A percentile compares a stretch with the other conserved stretches of the same genome.
These are phyloP conservation scores for Hyaena hyaena DNA, from an alignment of 2,113 vertebrate genomes.

Conservation along the genomic window DNA sequence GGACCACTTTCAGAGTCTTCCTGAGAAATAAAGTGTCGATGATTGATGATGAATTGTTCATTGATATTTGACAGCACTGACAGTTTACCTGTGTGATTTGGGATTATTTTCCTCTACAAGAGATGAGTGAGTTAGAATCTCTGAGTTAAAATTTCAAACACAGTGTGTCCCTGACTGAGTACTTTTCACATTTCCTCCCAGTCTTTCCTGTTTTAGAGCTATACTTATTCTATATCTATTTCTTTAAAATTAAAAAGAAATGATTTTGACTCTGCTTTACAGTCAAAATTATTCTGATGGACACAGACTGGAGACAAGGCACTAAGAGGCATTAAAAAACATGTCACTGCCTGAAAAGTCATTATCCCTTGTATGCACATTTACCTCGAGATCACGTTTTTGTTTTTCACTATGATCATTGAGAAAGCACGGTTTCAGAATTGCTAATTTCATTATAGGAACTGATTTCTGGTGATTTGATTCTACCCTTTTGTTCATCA, in stretches of 20 bases:
- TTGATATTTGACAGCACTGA: constrained; percentile 70
- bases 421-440: background rate
- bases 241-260: constrained; percentile 41
- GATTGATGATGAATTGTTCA: constrained; percentile 70
- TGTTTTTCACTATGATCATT: background rate
- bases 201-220: constrained; percentile 8
- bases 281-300: constrained; percentile 36
- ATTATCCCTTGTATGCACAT: background rate
- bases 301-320: background rate
- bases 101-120: constrained; percentile 67
- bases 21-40: constrained; percentile 50
- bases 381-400: background rate
- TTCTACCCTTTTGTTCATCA: background rate
- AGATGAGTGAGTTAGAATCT: constrained; percentile 52
- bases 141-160: constrained; percentile 66
- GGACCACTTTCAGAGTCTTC: constrained; percentile 59
- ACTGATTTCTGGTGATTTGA: background rate
- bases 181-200: constrained; percentile 28
- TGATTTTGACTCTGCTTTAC: background rate
- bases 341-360: background rate
- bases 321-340: constrained; percentile 25
- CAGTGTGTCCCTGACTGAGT: background rate
- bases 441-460: background rate
- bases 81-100: constrained; percentile 71
- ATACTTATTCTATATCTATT: background rate